Evolutionary conservation across 2,888 invertebrate species (phyloP).

Genomic region (Elysia crispata): DNA sequence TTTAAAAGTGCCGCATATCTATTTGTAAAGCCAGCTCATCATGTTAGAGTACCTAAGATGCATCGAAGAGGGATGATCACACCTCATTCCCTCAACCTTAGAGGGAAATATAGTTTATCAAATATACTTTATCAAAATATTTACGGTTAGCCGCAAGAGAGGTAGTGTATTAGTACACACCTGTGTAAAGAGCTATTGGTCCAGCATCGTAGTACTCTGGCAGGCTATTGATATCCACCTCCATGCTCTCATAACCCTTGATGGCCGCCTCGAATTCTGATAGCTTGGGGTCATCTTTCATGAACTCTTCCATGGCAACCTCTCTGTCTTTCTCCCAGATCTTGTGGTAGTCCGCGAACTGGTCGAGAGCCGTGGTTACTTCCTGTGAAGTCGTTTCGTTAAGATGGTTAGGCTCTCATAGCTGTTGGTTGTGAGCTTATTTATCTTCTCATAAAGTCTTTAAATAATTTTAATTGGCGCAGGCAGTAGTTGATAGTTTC

Average conservation of each 20-base stretch:
- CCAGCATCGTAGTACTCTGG: slow-evolving; percentile 76
- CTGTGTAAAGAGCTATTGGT: slow-evolving; percentile 76
- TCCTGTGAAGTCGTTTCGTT: slow-evolving; percentile 83
- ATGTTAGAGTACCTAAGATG: neutral
- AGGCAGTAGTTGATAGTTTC: too few species aligned
- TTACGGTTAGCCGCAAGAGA: too few species aligned
- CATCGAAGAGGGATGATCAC: too few species aligned
- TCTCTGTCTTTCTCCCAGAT: slow-evolving; percentile 77
- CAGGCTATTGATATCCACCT: slow-evolving; percentile 73
- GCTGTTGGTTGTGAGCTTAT: too few species aligned
- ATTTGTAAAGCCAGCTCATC: neutral
- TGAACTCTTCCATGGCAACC: slow-evolving; percentile 77
- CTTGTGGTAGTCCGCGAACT: slow-evolving; percentile 90
- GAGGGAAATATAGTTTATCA: too few species aligned
- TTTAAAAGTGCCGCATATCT: neutral
- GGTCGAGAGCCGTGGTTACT: slow-evolving; percentile 87
- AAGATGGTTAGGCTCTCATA: too few species aligned
- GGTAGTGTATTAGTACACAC: slow-evolving; percentile 56
- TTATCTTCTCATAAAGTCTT: too few species aligned
- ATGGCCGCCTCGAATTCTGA: slow-evolving; percentile 78
- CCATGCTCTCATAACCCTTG: slow-evolving; percentile 76
- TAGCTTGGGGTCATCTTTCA: slow-evolving; percentile 77
- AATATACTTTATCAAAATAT: neutral
- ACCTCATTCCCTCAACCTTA: too few species aligned
- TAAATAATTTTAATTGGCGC: too few species aligned